Evolutionary conservation across 35 echinoderm and acorn worm species (phyloP).

Genomic region (Diadema setosum): DNA sequence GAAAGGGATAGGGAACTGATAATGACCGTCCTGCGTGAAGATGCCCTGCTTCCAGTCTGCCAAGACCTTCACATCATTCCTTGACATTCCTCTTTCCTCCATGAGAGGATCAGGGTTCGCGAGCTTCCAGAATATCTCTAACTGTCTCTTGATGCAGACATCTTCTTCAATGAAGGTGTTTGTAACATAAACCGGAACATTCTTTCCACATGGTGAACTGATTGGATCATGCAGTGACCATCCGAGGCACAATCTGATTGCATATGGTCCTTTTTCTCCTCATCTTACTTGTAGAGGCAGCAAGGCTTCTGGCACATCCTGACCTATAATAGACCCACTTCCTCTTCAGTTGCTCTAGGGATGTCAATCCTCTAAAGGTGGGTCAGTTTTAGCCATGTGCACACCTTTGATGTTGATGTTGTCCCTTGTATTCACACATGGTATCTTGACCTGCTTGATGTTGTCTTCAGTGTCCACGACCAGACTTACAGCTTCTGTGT

Average conservation of each 20-base stretch:
- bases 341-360: neutral
- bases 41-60: neutral
- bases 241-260: neutral
- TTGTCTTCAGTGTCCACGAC: constrained; percentile 15
- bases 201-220: neutral
- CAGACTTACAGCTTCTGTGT: constrained; percentile 35
- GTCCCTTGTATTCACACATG: constrained; percentile 8
- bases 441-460: neutral
- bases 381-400: constrained; percentile 39
- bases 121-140: neutral
- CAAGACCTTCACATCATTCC: neutral
- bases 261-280: constrained; percentile 16
- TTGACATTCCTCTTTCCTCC: neutral
- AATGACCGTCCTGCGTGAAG: neutral
- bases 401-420: constrained; percentile 19
- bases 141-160: neutral
- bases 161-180: constrained; percentile 29
- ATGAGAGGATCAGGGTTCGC: neutral
- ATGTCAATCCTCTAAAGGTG: constrained; percentile 38
- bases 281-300: constrained; percentile 17
- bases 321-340: constrained; percentile 48
- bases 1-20: neutral
- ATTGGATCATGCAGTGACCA: constrained; percentile 26
- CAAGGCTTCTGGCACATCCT: constrained; percentile 53
- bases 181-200: neutral